Conservation (phyloP, 2,113 vertebrate species). For the Apteryx mantelli region DNA sequence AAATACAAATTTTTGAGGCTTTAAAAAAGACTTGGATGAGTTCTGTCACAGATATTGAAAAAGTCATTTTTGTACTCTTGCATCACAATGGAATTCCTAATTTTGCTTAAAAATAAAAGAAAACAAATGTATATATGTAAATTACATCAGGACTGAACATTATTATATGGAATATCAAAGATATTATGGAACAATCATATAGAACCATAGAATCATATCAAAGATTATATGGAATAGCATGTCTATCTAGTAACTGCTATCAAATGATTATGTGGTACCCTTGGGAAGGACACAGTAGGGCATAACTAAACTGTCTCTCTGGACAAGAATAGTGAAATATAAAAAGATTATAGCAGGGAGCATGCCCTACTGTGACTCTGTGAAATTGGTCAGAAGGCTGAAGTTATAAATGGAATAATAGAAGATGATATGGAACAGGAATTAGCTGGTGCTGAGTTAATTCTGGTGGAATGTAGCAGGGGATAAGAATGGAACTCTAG, state of each 20-base stretch:
- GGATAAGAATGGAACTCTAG: conserved; percentile 68
- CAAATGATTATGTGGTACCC: background rate
- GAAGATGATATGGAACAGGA: conserved; percentile 73
- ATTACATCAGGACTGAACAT: background rate
- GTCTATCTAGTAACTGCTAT: background rate
- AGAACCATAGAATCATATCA: no score
- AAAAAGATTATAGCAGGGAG: conserved; percentile 68
- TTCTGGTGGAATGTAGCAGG: conserved; percentile 71
- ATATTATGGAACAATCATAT: background rate
- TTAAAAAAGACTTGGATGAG: background rate
- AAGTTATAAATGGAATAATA: conserved; percentile 73
- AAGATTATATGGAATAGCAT: background rate
- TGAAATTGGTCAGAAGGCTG: conserved; percentile 72
- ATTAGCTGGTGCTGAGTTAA: conserved; percentile 73
- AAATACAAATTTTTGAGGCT: background rate
- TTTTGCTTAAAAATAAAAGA: background rate
- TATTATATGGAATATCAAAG: background rate
- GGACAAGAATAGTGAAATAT: conserved; percentile 70
- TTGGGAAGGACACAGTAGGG: conserved; percentile 64
- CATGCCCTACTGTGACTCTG: conserved; percentile 66
- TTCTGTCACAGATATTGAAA: background rate
- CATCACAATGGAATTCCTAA: background rate
- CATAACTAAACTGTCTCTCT: conserved; percentile 58
- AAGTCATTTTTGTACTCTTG: background rate
- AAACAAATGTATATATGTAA: background rate